Evolutionary conservation across 2,888 invertebrate species (phyloP), one percentile per base, ranked within the genome.

Genomic region (Lepetodrilus schrolli): DNA sequence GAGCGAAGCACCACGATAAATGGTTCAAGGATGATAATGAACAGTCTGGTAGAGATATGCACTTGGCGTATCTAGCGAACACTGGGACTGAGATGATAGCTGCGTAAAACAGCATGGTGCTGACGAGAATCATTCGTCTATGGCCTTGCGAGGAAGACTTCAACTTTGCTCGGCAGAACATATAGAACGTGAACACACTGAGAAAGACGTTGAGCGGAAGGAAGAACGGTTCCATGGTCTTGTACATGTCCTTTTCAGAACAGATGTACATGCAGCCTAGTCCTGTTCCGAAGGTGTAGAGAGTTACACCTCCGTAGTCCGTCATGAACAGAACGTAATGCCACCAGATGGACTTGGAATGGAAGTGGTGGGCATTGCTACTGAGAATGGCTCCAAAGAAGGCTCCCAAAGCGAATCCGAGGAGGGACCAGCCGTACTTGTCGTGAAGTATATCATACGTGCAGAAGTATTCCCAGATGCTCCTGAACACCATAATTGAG

Each of bases 301-400:
- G 69, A n/a, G 83, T 84, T n/a, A 86, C 83, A 8, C 85, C 87
- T 13, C 80, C 80, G 73, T 86, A 87, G 72, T 87, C 87, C 38
- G 81, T n/a, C 65, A 83, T 80, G 73, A 81, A 86, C 69, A 82
- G 82, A 10, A 78, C 65, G 71, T 83, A 83, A 72, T 87, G 87
- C 17, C 78, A 71, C 34, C 74, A 66, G 7, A 78, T 74, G 1
- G 86, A 85, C 34, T 80, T 82, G 13, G 84, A 83, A 66, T 86
- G 86, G 20, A 86, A 73, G 1, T 82, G 81, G 47, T 87, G 87
- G 1, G 86, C 86, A 21, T 78, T 26, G 5, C 81, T 49, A 58
- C 86, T 86, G 1, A 83, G 58, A 5, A 73, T 48, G 7, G 83
- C 75, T 48, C 77, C 82, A 1, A 74, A 20, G 4, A 82, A 21